phyloP scores from a whole-genome alignment of 1,140 invertebrate species.

The Meloidogyne chitwoodi region DNA sequence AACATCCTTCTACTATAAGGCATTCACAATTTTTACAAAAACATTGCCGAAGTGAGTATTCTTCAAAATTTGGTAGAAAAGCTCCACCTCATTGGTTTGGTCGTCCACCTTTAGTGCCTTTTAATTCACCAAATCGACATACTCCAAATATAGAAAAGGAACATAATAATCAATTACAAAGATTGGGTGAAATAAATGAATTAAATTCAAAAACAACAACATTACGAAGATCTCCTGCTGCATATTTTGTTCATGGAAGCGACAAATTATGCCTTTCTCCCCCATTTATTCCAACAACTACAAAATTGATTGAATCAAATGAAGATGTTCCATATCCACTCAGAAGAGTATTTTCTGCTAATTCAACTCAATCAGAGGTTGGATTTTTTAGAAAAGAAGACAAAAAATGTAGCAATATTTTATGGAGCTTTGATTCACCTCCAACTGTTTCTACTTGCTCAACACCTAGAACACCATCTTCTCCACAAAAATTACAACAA shows the following conservation, averaged over 20 bases:
- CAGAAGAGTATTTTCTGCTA: conserved; percentile 11
- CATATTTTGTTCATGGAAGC: not conserved
- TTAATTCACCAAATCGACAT: not conserved
- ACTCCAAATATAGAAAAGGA: not conserved
- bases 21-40: not conserved
- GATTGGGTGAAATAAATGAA: not conserved
- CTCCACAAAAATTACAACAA: not conserved
- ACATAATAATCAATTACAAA: not conserved
- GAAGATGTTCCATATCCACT: not conserved
- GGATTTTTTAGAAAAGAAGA: not conserved
- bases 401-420: not conserved
- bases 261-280: not conserved
- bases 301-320: not conserved
- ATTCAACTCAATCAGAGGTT: not conserved
- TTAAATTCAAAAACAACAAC: not conserved
- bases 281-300: not conserved
- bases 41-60: not conserved
- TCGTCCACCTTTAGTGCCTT: not conserved
- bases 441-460: not conserved
- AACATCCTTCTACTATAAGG: not conserved
- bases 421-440: conserved; percentile 5
- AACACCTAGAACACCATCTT: not conserved
- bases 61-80: not conserved
- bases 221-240: not conserved
- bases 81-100: conserved; percentile 7